phyloP scores from a whole-genome alignment of 2,888 invertebrate species.

The Eumacrocentrus americanus region DNA sequence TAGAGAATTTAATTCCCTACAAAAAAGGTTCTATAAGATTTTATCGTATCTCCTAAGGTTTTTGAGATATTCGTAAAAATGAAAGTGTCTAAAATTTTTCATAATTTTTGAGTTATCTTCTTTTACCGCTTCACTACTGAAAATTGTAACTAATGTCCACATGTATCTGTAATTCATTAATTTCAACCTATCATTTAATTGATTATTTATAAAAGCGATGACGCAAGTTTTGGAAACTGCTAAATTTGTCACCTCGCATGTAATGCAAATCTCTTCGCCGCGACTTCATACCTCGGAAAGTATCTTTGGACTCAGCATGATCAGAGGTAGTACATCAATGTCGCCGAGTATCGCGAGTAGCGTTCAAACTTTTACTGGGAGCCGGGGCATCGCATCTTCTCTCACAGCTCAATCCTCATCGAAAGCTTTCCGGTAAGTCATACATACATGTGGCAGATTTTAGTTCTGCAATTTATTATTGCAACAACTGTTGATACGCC shows the following conservation, averaged over 20 bases:
- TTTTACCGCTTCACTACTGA: too few species aligned
- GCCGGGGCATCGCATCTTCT: slow-evolving; percentile 31
- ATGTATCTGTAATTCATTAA: neutral
- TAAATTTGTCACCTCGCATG: slow-evolving; percentile 34
- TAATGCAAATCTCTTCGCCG: slow-evolving; percentile 34
- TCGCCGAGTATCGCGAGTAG: slow-evolving; percentile 37
- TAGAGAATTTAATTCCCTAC: too few species aligned
- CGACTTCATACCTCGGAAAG: slow-evolving; percentile 30
- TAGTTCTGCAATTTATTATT: neutral
- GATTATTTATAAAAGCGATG: slow-evolving; percentile 33
- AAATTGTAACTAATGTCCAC: too few species aligned
- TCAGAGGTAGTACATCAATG: slow-evolving; percentile 29
- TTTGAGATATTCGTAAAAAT: too few species aligned
- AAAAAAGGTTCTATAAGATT: too few species aligned
- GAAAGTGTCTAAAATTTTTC: too few species aligned
- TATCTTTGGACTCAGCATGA: slow-evolving; percentile 23
- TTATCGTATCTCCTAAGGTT: too few species aligned
- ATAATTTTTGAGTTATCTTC: too few species aligned
- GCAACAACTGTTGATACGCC: too few species aligned
- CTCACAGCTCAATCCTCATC: slow-evolving; percentile 22
- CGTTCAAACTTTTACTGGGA: slow-evolving; percentile 34
- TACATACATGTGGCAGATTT: neutral
- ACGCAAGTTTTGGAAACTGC: slow-evolving; percentile 40
- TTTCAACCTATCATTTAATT: neutral
- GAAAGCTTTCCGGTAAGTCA: slow-evolving; percentile 27